Base-by-base conservation (phyloP, 53 echinoderm and acorn worm species). In the Antedon mediterranea region DNA sequence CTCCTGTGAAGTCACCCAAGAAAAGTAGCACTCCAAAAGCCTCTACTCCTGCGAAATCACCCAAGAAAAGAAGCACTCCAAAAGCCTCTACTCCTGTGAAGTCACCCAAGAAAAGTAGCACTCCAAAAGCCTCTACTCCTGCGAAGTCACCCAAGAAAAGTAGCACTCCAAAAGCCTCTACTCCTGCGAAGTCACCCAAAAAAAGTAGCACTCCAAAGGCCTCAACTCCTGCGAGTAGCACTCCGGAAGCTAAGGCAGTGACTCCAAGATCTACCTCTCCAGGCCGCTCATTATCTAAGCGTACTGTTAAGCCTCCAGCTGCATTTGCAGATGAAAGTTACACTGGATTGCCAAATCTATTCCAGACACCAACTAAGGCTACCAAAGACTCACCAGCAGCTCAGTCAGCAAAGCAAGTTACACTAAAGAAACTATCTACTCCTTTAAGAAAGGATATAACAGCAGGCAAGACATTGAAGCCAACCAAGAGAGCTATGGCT, bases 291-390 rank as follows among this genome's bases (percentile, higher is more conserved):
- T 80, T 77, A 29, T 78, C 88, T 0, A 85, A 83, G 34, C 77
- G 82, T 43, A 78, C 31, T 26, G 83, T 74, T 29, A 83, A 83
- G 74, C 71, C 86, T 29, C 81, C 89, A 0, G 85, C 83, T 29
- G 71, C 83, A 30, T 34, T 85, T 23, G 73, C 82, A 73, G 90
- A 97, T 75, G 88, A 81, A 9, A 92, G 92, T 71, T 97, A 93
- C 77, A 97, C 90, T 29, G 98, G 98, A 42, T 71, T 94, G 6
- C 85, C 90, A 0, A 88, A 89, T 31, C 84, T 97, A 85, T 97
- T 92, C 79, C 84, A 80, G 4, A 97, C 97, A 6, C 97, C 94
- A 13, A 83, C 91, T n/a, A 79, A 81, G 75, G 83, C 79, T 43
- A 73, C 71, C n/a, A 34, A 78, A 23, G 82, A 75, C 28, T 44